Evolutionary conservation across 2,888 invertebrate species (phyloP).

Genomic region (Megaustenia siamemsis): DNA sequence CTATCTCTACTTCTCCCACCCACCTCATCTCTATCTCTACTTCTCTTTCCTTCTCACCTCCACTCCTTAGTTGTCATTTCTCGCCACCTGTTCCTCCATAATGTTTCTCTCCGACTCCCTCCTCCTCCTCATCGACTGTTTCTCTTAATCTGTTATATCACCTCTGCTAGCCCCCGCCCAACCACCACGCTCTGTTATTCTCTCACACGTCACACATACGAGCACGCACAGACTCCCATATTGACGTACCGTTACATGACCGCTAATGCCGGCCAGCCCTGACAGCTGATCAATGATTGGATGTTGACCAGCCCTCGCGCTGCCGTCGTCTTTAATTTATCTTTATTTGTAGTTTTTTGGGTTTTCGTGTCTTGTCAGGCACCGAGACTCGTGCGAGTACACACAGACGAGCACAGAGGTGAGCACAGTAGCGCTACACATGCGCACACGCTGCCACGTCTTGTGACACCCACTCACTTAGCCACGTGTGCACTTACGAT

Average conservation of each 20-base stretch:
- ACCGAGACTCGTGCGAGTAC: too few relatives aligned
- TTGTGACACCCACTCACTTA: not conserved
- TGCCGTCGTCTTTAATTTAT: not conserved
- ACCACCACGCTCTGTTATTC: not conserved
- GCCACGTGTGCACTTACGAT: not conserved
- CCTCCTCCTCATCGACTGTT: not conserved
- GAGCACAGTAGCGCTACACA: too few relatives aligned
- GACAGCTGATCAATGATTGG: not conserved
- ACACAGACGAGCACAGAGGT: too few relatives aligned
- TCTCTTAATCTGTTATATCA: not conserved
- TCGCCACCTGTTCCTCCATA: too few relatives aligned
- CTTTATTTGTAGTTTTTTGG: not conserved
- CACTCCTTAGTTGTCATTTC: too few relatives aligned
- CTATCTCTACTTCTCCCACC: too few relatives aligned
- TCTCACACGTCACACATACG: not conserved
- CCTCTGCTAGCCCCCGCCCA: not conserved
- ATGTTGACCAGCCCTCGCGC: not conserved
- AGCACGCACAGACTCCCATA: not conserved
- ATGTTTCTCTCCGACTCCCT: not conserved
- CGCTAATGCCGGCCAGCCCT: not conserved
- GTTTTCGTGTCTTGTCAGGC: too few relatives aligned
- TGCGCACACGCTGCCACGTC: too few relatives aligned
- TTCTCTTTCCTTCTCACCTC: constrained; percentile 3
- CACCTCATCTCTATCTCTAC: too few relatives aligned
- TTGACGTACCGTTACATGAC: not conserved